phyloP scores from a whole-genome alignment of 1,140 invertebrate species.

The Drosophila virilis region DNA sequence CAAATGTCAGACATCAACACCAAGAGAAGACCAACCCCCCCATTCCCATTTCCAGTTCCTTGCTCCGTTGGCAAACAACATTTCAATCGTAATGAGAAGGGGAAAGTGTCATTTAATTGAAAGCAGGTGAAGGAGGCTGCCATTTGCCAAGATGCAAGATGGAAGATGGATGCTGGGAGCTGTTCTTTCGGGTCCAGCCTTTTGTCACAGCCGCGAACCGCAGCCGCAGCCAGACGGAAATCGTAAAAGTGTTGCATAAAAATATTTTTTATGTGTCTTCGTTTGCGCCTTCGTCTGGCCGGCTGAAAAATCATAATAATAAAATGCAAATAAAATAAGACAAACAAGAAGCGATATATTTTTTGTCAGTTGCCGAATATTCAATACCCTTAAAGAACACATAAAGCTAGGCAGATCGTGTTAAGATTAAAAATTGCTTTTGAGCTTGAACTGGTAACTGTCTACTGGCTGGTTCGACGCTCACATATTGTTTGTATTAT shows the following conservation, averaged over 20 bases:
- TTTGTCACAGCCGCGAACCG: constrained; percentile 39
- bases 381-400: not conserved
- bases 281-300: constrained; percentile 52
- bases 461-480: too few species aligned
- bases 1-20: constrained; percentile 64
- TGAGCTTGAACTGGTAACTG: too few species aligned
- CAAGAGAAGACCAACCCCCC: constrained; percentile 32
- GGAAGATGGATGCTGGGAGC: constrained; percentile 1
- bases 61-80: constrained; percentile 32
- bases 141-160: constrained; percentile 5
- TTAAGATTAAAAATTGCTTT: too few species aligned
- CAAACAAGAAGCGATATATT: constrained; percentile 50
- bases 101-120: constrained; percentile 80
- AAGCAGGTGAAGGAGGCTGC: constrained; percentile 71
- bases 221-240: constrained; percentile 72
- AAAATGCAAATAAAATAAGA: constrained; percentile 79
- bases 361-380: not conserved
- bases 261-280: constrained; percentile 74
- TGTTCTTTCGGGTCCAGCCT: constrained; percentile 43
- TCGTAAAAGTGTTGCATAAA: constrained; percentile 82
- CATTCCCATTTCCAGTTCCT: constrained; percentile 18
- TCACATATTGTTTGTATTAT: too few species aligned
- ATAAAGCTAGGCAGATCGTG: too few species aligned
- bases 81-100: constrained; percentile 71
- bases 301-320: constrained; percentile 73